Percentiles rank a stretch among this genome's conserved stretches.
These are phyloP conservation scores for Epinephelus awoara DNA, from an alignment of 2,797 vertebrate genomes.

Conservation along the genomic window DNA sequence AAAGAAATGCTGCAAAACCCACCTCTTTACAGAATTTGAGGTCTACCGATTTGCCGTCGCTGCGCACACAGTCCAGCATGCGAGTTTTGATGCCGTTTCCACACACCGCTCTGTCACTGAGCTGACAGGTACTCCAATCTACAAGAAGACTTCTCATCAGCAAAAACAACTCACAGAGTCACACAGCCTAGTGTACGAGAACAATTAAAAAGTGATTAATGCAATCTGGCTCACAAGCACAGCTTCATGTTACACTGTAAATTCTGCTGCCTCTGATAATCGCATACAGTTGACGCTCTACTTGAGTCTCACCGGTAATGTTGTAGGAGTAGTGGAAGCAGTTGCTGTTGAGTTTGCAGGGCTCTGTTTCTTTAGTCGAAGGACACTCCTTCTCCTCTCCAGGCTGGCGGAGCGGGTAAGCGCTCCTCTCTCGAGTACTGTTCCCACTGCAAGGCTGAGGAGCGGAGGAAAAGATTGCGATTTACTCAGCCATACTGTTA, in stretches of 20 bases:
- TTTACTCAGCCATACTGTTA: neutral
- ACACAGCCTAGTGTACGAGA: neutral
- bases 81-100: slow-evolving; percentile 95
- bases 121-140: slow-evolving; percentile 99
- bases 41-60: slow-evolving; percentile 96
- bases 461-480: slow-evolving; percentile 3
- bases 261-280: neutral
- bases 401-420: slow-evolving; percentile 88
- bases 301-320: slow-evolving; percentile 89
- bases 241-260: neutral
- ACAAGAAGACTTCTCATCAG: slow-evolving; percentile 31
- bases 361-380: slow-evolving; percentile 84
- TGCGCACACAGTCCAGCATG: slow-evolving; percentile 97
- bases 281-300: neutral
- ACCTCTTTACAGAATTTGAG: slow-evolving; percentile 94
- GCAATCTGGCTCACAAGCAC: neutral
- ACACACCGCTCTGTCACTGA: slow-evolving; percentile 94
- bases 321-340: slow-evolving; percentile 97
- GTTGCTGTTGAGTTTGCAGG: slow-evolving; percentile 93
- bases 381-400: slow-evolving; percentile 90
- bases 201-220: neutral
- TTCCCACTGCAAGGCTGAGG: slow-evolving; percentile 90
- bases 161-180: neutral
- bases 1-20: slow-evolving; percentile 37
- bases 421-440: slow-evolving; percentile 86